Evolutionary conservation across 92 coral and sea anemone genomes (phyloP).

Genomic region (Heteractis magnifica): DNA sequence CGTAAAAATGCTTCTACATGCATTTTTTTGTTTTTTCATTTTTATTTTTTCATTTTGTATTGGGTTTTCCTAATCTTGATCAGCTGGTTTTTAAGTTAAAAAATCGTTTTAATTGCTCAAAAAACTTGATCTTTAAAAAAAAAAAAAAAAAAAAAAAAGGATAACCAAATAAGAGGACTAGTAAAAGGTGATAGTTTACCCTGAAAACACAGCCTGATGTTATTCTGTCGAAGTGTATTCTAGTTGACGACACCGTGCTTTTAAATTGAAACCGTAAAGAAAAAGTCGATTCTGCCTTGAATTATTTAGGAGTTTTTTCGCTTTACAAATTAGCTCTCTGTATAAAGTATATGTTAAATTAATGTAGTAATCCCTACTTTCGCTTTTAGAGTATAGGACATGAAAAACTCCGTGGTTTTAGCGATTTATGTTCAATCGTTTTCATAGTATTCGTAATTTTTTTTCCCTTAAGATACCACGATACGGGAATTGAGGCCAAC

Average conservation of each 20-base stretch:
- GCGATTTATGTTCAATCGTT: not conserved
- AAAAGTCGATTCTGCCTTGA: not conserved
- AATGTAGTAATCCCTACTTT: not conserved
- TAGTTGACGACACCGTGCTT: not conserved
- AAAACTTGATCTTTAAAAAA: not conserved
- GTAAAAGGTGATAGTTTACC: not conserved
- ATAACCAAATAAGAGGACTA: not conserved
- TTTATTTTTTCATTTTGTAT: too few species aligned
- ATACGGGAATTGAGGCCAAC: not conserved
- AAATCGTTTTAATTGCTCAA: too few species aligned
- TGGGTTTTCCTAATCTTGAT: too few species aligned
- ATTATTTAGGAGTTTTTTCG: constrained; percentile 10
- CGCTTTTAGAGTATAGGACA: constrained; percentile 9
- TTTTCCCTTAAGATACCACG: not conserved
- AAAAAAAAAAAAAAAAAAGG: not conserved
- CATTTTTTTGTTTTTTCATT: too few species aligned
- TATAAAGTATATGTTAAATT: not conserved
- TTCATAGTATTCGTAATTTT: constrained; percentile 28
- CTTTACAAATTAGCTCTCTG: constrained; percentile 20
- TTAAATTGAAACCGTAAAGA: not conserved
- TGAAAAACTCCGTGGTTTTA: not conserved
- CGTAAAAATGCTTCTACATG: too few species aligned
- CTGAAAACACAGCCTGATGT: not conserved
- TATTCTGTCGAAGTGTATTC: not conserved
- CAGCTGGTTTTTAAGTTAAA: too few species aligned